Conservation (phyloP, 92 coral and sea anemone species). For the Porites divaricata region DNA sequence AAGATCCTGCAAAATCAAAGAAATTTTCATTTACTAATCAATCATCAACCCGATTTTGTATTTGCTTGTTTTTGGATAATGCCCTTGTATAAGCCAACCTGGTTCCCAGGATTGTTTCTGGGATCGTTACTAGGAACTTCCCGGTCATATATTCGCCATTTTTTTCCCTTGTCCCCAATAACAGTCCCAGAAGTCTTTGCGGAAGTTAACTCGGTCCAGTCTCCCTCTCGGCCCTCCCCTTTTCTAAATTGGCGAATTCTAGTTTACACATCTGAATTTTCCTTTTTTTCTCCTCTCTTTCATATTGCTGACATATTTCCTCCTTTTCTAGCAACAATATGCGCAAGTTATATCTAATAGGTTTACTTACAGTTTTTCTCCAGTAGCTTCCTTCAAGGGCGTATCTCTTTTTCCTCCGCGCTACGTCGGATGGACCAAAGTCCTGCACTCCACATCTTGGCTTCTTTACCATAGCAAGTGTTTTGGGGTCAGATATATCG, state of each 20-base stretch:
- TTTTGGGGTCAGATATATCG: slow-evolving; percentile 61
- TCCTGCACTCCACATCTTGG: slow-evolving; percentile 88
- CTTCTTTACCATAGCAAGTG: slow-evolving; percentile 67
- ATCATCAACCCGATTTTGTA: background rate
- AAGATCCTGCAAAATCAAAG: slow-evolving; percentile 42
- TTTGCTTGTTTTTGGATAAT: background rate
- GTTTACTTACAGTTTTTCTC: slow-evolving; percentile 74
- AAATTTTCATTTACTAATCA: too few relatives aligned
- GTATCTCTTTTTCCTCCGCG: slow-evolving; percentile 79
- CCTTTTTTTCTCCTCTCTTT: background rate
- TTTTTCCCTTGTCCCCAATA: too few relatives aligned
- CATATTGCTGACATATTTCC: background rate
- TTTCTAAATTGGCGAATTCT: too few relatives aligned
- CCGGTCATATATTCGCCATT: too few relatives aligned
- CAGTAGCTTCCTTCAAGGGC: slow-evolving; percentile 81
- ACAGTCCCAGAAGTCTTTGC: too few relatives aligned
- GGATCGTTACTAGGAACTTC: too few relatives aligned
- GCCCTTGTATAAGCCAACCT: background rate
- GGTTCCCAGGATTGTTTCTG: too few relatives aligned
- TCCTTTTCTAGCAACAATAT: background rate
- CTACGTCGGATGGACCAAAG: slow-evolving; percentile 82
- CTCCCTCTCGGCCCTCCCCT: too few relatives aligned
- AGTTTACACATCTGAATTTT: too few relatives aligned
- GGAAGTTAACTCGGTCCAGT: too few relatives aligned
- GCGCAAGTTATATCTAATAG: background rate